A percentile compares a stretch with the other conserved stretches of the same genome.
These are phyloP conservation scores for Lordiphosa stackelbergi DNA, from an alignment of 1,140 invertebrate genomes.

Conservation along the genomic window DNA sequence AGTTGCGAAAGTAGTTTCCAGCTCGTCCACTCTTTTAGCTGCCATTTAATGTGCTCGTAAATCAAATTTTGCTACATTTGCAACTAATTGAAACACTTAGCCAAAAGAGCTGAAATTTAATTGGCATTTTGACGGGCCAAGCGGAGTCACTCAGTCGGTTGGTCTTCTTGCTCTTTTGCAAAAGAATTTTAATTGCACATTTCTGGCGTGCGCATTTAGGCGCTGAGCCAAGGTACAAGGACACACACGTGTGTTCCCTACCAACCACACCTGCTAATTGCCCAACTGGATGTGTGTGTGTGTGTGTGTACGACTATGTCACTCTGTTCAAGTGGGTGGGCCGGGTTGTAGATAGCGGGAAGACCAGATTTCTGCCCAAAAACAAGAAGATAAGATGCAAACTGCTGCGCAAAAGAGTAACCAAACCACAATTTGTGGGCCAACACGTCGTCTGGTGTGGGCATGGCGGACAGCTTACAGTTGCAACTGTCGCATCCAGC, in stretches of 20 bases:
- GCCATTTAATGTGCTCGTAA: too few species aligned
- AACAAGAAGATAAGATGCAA: too few species aligned
- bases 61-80: slow-evolving; percentile 7
- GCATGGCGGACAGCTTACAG: slow-evolving; percentile 6
- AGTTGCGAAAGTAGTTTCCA: too few species aligned
- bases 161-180: neutral
- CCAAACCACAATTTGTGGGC: slow-evolving; percentile 12
- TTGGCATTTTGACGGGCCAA: slow-evolving; percentile 13
- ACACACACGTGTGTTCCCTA: neutral
- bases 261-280: slow-evolving; percentile 23
- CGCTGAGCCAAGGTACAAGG: neutral
- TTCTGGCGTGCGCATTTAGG: slow-evolving; percentile 15
- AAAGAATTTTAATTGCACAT: slow-evolving; percentile 38
- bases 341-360: too few species aligned
- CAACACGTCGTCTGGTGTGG: neutral
- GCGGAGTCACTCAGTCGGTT: neutral
- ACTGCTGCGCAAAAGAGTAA: neutral
- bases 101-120: slow-evolving; percentile 8
- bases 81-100: slow-evolving; percentile 33
- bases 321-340: too few species aligned
- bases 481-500: too few species aligned
- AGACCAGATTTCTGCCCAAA: too few species aligned
- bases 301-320: too few species aligned
- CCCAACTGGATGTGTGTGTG: slow-evolving; percentile 8
- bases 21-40: too few species aligned